Percentiles rank a stretch among this genome's conserved stretches.
phyloP scores from a whole-genome alignment of 2,888 invertebrate species.

The Spisula solida region DNA sequence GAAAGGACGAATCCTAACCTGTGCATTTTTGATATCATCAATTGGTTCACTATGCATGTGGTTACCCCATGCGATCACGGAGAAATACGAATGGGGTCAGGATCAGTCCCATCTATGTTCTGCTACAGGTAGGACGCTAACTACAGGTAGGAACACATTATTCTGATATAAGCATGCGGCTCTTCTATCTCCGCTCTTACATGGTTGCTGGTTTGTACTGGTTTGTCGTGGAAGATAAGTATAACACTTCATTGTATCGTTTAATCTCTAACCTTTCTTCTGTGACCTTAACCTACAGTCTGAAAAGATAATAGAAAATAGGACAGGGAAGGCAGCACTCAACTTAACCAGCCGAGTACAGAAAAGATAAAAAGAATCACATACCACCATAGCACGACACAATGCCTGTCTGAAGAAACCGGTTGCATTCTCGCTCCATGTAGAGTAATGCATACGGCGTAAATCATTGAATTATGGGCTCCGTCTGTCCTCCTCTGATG shows the following conservation, averaged over 20 bases:
- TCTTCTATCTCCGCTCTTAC: background rate
- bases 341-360: too few species aligned
- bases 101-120: conserved; percentile 64
- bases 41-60: conserved; percentile 91
- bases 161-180: conserved; percentile 15
- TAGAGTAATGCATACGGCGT: too few species aligned
- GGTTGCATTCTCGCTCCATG: too few species aligned
- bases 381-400: too few species aligned
- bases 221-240: conserved; percentile 17
- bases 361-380: too few species aligned
- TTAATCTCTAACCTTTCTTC: background rate
- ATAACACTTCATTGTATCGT: background rate
- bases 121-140: conserved; percentile 38
- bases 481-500: too few species aligned
- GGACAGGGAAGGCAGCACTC: too few species aligned
- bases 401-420: too few species aligned
- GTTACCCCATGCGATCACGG: conserved; percentile 93
- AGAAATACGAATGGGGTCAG: conserved; percentile 89
- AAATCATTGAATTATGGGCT: too few species aligned
- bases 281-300: too few species aligned
- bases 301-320: too few species aligned
- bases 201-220: background rate
- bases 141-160: conserved; percentile 24
- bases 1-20: conserved; percentile 91
- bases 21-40: conserved; percentile 92